phyloP scores from a whole-genome alignment of 1,140 invertebrate species.

The Drosophila lacteicornis region DNA sequence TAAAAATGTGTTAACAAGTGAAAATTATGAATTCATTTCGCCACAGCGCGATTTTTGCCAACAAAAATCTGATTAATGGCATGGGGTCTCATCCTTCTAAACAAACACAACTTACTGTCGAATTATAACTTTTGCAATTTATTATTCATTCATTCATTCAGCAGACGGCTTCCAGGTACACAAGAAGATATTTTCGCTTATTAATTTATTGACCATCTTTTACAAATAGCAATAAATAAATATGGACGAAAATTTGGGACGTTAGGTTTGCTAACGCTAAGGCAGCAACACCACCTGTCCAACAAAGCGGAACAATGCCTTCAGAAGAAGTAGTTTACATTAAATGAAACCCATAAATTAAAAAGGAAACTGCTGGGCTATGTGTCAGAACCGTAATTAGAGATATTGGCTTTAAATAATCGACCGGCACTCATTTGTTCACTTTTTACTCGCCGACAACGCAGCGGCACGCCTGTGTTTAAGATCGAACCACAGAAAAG shows the following conservation, averaged over 20 bases:
- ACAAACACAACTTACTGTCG: conserved; percentile 16
- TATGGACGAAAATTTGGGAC: conserved; percentile 13
- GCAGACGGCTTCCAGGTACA: neutral
- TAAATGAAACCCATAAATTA: conserved; percentile 73
- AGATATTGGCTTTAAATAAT: conserved; percentile 73
- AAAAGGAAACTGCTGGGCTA: conserved; percentile 70
- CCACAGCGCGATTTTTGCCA: neutral
- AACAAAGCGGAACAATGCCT: conserved; percentile 62
- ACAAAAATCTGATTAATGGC: conserved; percentile 6
- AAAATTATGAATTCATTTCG: neutral
- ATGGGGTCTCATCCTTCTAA: conserved; percentile 7
- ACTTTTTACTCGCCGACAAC: conserved; percentile 77
- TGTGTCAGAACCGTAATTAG: conserved; percentile 79
- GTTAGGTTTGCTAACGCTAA: conserved; percentile 50
- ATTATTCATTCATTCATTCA: conserved; percentile 9
- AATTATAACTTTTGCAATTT: conserved; percentile 12
- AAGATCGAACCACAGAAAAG: conserved; percentile 68
- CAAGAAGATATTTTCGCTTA: conserved; percentile 5
- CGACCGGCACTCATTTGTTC: conserved; percentile 63
- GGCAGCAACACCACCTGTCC: conserved; percentile 60
- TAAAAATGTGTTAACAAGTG: neutral
- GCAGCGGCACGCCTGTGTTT: conserved; percentile 72
- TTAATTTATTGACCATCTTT: conserved; percentile 18
- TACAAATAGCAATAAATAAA: conserved; percentile 17
- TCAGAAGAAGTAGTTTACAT: conserved; percentile 62